Evolutionary conservation across 2,888 invertebrate genomes (phyloP).

Genomic region (Acleris emargana): DNA sequence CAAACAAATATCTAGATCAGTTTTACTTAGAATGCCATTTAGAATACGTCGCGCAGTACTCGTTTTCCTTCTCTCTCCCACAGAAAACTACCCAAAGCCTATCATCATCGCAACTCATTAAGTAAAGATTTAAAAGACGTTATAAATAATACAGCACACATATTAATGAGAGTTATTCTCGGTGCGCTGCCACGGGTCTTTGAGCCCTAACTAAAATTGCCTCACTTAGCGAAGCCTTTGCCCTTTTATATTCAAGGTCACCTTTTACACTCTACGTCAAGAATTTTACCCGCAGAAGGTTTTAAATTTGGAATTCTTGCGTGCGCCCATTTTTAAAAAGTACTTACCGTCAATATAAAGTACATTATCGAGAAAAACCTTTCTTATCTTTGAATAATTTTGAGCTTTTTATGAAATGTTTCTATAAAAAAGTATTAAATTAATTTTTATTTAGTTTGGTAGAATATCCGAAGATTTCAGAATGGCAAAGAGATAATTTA

Average conservation of each 20-base stretch:
- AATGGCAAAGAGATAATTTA: too few relatives aligned
- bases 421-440: too few relatives aligned
- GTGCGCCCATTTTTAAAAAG: not conserved
- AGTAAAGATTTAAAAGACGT: not conserved
- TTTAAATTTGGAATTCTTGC: not conserved
- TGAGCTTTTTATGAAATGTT: too few relatives aligned
- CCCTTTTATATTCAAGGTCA: slow-evolving; percentile 6
- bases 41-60: too few relatives aligned
- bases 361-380: not conserved
- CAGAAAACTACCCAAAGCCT: not conserved
- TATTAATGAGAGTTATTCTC: not conserved
- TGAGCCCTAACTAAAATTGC: slow-evolving; percentile 1
- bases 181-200: slow-evolving; percentile 1
- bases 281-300: not conserved
- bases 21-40: too few relatives aligned
- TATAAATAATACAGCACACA: not conserved
- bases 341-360: not conserved
- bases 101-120: not conserved
- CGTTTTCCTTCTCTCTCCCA: too few relatives aligned
- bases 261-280: not conserved
- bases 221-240: slow-evolving; percentile 2
- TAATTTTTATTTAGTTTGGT: too few relatives aligned
- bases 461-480: too few relatives aligned
- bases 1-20: too few relatives aligned
- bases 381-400: not conserved